Base-by-base conservation (phyloP, 2,113 vertebrate genomes). In the Lepisosteus osseus region DNA sequence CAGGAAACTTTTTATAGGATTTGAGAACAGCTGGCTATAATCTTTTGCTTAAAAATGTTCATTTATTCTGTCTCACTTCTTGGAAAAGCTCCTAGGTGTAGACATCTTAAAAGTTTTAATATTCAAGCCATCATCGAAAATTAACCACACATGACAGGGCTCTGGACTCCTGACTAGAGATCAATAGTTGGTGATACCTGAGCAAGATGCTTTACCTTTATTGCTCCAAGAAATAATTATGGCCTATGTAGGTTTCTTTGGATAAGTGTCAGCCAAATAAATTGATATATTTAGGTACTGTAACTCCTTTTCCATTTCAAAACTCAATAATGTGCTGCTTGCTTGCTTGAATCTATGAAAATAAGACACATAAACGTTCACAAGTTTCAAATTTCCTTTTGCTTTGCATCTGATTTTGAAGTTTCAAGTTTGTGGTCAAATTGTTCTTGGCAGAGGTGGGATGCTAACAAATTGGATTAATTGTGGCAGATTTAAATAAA, bases 1-100 rank as follows among this genome's bases (percentile, higher is more conserved):
- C 47, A 51, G 47, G 47, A 51, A 51, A 51, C 9, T 1, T 51
- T 9, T 51, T 51, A 6, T 51, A 51, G 47, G 47, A 6, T 51
- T 51, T 6, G 59, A 8, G 17, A 63, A 63, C 65, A 76, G 70
- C 70, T 76, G 74, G 61, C 56, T 68, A 66, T 29, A 67, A 72
- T 76, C 68, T 51, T 57, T 56, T 59, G n/a, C 6, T 61, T 42
- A 40, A 17, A 75, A 12, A 59, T 64, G 41, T 43, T 40, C 72
- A 54, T 77, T 70, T 63, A 62, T 66, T 56, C 29, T 42, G 5
- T n/a, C 67, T 69, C 62, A 45, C 67, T 45, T 61, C 43, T 61
- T n/a, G 14, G 17, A 67, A 12, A n/a, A 42, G 51, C 65, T 67
- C 12, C 40, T 7, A 45, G n/a, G 65, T 6, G 15, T 14, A 15